Percentiles rank a stretch among this genome's conserved stretches.
Conservation (phyloP, 2,888 invertebrate species). For the Lithophane socia region DNA sequence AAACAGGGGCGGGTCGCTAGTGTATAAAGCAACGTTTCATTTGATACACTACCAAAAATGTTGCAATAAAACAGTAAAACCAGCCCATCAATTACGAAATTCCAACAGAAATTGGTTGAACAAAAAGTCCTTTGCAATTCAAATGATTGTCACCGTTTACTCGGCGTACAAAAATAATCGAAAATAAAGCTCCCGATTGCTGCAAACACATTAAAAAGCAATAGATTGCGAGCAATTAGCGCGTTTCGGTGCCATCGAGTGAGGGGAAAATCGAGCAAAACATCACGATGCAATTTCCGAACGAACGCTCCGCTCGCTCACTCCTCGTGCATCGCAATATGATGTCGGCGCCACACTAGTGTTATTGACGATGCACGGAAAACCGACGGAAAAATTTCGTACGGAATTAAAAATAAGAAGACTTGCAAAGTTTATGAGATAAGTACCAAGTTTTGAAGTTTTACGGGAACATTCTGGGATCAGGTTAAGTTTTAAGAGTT, state of each 20-base stretch:
- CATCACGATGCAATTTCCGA: conserved; percentile 76
- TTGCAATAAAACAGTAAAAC: conserved; percentile 25
- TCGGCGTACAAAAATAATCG: conserved; percentile 69
- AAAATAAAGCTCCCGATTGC: conserved; percentile 72
- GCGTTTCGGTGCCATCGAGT: conserved; percentile 66
- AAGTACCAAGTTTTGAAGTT: conserved; percentile 10
- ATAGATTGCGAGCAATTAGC: conserved; percentile 86
- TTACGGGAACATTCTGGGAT: conserved; percentile 18
- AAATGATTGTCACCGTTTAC: conserved; percentile 70
- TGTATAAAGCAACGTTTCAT: not conserved
- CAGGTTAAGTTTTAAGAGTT: conserved; percentile 19
- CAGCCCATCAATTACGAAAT: conserved; percentile 48
- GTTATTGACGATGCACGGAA: conserved; percentile 42
- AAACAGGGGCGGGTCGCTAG: not conserved
- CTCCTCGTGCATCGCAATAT: conserved; percentile 56
- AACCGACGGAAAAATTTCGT: conserved; percentile 32
- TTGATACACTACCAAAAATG: not conserved
- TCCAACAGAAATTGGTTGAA: conserved; percentile 31
- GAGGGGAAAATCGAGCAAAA: conserved; percentile 71
- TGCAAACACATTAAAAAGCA: conserved; percentile 84
- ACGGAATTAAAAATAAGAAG: conserved; percentile 38
- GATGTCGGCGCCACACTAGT: conserved; percentile 52
- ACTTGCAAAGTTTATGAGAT: conserved; percentile 31
- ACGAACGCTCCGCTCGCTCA: conserved; percentile 63
- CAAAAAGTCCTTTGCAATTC: conserved; percentile 59